A percentile compares a stretch with the other conserved stretches of the same genome.
These are phyloP conservation scores for Tylochromis polylepis DNA, from an alignment of 2,113 vertebrate species.

Conservation along the genomic window DNA sequence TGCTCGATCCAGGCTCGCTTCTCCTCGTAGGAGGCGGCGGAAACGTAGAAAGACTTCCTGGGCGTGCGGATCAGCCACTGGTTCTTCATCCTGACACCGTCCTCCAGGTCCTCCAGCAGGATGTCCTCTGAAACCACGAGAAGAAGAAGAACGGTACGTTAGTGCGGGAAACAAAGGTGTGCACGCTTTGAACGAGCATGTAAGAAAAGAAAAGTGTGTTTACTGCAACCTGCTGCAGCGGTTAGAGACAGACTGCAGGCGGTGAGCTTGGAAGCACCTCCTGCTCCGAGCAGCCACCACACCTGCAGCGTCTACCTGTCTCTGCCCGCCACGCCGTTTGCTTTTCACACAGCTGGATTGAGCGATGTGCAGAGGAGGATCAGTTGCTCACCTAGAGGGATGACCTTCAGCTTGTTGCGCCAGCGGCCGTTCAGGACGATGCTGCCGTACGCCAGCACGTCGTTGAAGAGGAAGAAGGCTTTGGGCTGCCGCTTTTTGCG, in stretches of 20 bases:
- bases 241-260: background rate
- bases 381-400: conserved; percentile 70
- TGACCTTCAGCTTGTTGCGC: conserved; percentile 82
- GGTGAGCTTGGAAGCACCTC: background rate
- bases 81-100: conserved; percentile 79
- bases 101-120: conserved; percentile 77
- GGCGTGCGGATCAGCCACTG: conserved; percentile 90
- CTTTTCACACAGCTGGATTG: background rate
- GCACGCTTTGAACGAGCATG: background rate
- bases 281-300: background rate
- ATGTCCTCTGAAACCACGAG: conserved; percentile 72
- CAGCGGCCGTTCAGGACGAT: conserved; percentile 80
- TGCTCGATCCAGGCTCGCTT: conserved; percentile 87
- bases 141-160: background rate
- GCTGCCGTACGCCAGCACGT: conserved; percentile 88
- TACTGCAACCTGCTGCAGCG: background rate
- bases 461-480: conserved; percentile 90
- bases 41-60: conserved; percentile 87
- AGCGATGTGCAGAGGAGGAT: background rate
- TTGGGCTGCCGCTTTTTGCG: conserved; percentile 80
- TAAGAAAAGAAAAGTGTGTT: background rate
- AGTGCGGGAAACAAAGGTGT: background rate
- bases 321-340: background rate
- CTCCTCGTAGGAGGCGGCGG: conserved; percentile 78
- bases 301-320: background rate